Percentiles rank a stretch among this genome's conserved stretches.
Evolutionary conservation across 2,797 vertebrate species (phyloP).

Genomic region (Chrysocyon brachyurus): DNA sequence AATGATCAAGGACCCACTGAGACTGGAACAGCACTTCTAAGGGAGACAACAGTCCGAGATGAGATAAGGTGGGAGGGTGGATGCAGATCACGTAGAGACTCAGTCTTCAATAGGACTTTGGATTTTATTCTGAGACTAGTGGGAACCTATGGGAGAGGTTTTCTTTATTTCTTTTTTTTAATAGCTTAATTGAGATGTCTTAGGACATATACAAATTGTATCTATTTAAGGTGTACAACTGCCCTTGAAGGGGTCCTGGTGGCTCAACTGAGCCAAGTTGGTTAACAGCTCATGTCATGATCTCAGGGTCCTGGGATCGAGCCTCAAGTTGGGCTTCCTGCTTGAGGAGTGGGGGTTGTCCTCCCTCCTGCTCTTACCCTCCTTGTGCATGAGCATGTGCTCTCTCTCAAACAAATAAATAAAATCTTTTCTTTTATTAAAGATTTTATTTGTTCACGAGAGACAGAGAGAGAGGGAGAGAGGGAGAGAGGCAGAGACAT

Average conservation of each 20-base stretch:
- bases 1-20: not conserved
- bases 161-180: not conserved
- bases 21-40: not conserved
- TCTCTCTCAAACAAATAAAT: not conserved
- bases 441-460: no score
- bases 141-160: not conserved
- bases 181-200: constrained; percentile 20
- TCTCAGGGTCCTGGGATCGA: not conserved
- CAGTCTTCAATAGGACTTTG: not conserved
- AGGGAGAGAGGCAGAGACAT: no score
- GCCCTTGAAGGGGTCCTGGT: not conserved
- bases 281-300: not conserved
- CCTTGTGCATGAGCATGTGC: not conserved
- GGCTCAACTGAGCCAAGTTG: not conserved
- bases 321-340: not conserved
- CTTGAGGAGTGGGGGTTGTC: not conserved
- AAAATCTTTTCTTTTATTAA: no score
- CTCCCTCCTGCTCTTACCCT: not conserved
- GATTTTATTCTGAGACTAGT: constrained; percentile 17
- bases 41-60: not conserved
- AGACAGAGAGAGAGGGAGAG: no score
- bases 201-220: constrained; percentile 12
- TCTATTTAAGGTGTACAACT: not conserved
- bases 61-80: not conserved
- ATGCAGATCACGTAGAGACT: not conserved